Conservation (phyloP, 2,888 invertebrate genomes). For the Dioctria rufipes region DNA sequence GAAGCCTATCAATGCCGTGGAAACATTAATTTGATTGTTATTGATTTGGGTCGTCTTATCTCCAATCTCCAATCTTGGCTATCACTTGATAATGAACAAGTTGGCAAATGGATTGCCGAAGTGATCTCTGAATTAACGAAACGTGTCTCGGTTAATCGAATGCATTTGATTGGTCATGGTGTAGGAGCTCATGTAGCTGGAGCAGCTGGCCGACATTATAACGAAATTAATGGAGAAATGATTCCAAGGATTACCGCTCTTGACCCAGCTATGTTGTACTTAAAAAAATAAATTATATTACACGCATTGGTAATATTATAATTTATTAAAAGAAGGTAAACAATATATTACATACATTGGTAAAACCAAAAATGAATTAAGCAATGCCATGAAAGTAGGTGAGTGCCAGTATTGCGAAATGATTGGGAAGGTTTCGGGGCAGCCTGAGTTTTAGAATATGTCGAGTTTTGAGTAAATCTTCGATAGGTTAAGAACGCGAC, state of each 20-base stretch:
- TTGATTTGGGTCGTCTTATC: conserved; percentile 48
- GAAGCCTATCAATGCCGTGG: conserved; percentile 56
- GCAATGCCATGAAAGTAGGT: too few species aligned
- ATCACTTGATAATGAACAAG: conserved; percentile 31
- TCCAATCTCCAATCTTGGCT: conserved; percentile 26
- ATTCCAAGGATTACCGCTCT: conserved; percentile 69
- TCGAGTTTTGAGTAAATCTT: too few species aligned
- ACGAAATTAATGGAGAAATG: conserved; percentile 65
- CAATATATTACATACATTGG: too few species aligned
- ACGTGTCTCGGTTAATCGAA: conserved; percentile 63
- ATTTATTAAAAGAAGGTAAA: too few species aligned
- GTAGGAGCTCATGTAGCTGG: conserved; percentile 69
- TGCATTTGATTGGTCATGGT: conserved; percentile 68
- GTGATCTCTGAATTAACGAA: conserved; percentile 31
- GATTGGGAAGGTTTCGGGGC: too few species aligned
- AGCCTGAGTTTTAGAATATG: too few species aligned
- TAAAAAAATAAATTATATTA: too few species aligned
- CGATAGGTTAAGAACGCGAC: too few species aligned
- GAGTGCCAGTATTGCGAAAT: too few species aligned
- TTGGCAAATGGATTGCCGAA: conserved; percentile 48
- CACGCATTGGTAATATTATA: too few species aligned
- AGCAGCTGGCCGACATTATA: conserved; percentile 65
- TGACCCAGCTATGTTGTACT: conserved; percentile 66
- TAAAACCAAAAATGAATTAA: too few species aligned
- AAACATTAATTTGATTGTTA: conserved; percentile 55